These are phyloP conservation scores for Helicolenus hilgendorfi DNA, from an alignment of 2,797 vertebrate genomes.

Conservation along the genomic window DNA sequence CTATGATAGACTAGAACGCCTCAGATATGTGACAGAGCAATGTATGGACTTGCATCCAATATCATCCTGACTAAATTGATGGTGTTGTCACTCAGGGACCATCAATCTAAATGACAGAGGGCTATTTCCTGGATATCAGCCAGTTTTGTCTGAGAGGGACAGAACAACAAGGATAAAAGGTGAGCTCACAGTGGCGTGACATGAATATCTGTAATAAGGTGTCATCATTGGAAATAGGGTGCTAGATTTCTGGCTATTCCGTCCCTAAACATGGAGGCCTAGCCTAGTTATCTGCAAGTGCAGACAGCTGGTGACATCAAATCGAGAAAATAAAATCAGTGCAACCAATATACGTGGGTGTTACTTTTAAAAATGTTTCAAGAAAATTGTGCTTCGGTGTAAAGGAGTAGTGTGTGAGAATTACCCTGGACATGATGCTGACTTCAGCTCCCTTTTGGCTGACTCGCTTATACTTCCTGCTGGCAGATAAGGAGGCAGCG, in stretches of 20 bases:
- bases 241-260: background rate
- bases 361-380: background rate
- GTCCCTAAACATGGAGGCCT: background rate
- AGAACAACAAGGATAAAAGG: constrained; percentile 16
- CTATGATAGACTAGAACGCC: background rate
- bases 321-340: background rate
- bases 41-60: background rate
- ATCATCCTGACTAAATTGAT: constrained; percentile 3
- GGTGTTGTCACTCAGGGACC: constrained; percentile 9
- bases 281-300: background rate
- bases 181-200: background rate
- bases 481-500: constrained; percentile 20
- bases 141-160: background rate
- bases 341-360: background rate
- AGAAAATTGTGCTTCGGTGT: background rate
- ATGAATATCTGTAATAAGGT: background rate
- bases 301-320: background rate
- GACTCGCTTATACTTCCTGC: constrained; percentile 22
- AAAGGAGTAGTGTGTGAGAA: constrained; percentile 2
- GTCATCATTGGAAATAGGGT: background rate
- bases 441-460: constrained; percentile 48
- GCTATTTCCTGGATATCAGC: constrained; percentile 9
- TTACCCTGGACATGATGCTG: constrained; percentile 36
- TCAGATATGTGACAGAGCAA: background rate
- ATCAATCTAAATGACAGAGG: constrained; percentile 11